A percentile compares a stretch with the other conserved stretches of the same genome.
These are phyloP conservation scores for Crotophaga sulcirostris DNA, from an alignment of 2,113 vertebrate species.

Conservation along the genomic window DNA sequence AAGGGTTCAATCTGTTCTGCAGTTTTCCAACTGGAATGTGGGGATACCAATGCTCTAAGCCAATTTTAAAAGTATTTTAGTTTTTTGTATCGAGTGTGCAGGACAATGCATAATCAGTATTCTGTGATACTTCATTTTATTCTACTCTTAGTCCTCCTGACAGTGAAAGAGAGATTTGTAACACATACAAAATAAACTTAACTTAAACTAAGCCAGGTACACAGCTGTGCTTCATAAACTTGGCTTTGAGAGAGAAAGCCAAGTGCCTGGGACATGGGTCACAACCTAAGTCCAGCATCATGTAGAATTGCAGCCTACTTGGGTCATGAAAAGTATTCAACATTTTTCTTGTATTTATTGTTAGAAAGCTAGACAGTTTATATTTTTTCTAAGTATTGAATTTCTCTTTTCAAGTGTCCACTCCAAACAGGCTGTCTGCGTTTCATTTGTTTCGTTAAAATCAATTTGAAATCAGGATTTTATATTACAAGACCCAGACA, in stretches of 20 bases:
- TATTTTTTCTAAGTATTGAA: background rate
- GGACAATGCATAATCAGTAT: background rate
- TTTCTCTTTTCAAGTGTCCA: background rate
- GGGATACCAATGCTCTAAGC: background rate
- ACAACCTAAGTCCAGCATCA: background rate
- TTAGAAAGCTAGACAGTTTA: background rate
- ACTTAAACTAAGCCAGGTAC: background rate
- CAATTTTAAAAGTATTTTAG: background rate
- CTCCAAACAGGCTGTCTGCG: background rate
- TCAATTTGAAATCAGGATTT: slow-evolving; percentile 45
- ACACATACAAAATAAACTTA: background rate
- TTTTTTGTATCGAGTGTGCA: background rate
- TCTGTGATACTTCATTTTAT: background rate
- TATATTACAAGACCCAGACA: background rate
- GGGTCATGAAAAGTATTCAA: background rate
- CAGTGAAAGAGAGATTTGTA: background rate
- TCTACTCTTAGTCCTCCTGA: background rate
- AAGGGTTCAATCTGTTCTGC: background rate
- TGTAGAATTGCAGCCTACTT: background rate
- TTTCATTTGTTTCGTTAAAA: slow-evolving; percentile 21
- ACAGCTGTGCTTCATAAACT: background rate
- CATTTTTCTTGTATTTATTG: slow-evolving; percentile 12
- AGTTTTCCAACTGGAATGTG: background rate
- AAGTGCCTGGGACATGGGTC: background rate
- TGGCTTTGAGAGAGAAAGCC: background rate